These are phyloP conservation scores for Delia radicum DNA, from an alignment of 1,140 invertebrate genomes.

Conservation along the genomic window DNA sequence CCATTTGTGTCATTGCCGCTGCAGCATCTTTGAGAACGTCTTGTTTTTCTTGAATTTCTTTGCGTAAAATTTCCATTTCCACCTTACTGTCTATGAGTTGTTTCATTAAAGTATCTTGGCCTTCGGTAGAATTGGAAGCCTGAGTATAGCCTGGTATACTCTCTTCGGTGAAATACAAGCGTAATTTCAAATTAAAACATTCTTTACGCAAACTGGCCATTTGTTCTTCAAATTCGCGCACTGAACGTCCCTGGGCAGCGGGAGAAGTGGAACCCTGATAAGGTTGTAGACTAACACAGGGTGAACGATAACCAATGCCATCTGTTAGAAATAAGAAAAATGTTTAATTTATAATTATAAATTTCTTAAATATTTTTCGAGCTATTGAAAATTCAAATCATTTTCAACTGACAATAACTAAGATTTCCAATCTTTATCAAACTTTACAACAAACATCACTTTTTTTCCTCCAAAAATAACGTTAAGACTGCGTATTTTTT, in stretches of 20 bases:
- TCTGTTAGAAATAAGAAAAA: constrained; percentile 10
- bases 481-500: no score
- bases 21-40: constrained; percentile 80
- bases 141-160: constrained; percentile 36
- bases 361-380: no score
- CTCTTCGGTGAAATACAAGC: constrained; percentile 90
- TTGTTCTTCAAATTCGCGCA: constrained; percentile 91
- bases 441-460: no score
- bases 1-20: constrained; percentile 72
- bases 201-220: constrained; percentile 79
- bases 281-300: constrained; percentile 31
- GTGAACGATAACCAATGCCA: constrained; percentile 41
- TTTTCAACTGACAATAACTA: no score
- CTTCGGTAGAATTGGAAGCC: constrained; percentile 23
- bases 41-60: constrained; percentile 79
- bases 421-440: no score
- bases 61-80: constrained; percentile 74
- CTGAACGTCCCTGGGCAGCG: constrained; percentile 64
- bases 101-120: constrained; percentile 55
- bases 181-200: constrained; percentile 87
- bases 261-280: constrained; percentile 53
- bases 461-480: no score
- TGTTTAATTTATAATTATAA: no score
- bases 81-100: constrained; percentile 80
- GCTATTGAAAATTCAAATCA: no score